phyloP scores from a whole-genome alignment of 2,113 vertebrate species.

The Limnothrissa miodon region DNA sequence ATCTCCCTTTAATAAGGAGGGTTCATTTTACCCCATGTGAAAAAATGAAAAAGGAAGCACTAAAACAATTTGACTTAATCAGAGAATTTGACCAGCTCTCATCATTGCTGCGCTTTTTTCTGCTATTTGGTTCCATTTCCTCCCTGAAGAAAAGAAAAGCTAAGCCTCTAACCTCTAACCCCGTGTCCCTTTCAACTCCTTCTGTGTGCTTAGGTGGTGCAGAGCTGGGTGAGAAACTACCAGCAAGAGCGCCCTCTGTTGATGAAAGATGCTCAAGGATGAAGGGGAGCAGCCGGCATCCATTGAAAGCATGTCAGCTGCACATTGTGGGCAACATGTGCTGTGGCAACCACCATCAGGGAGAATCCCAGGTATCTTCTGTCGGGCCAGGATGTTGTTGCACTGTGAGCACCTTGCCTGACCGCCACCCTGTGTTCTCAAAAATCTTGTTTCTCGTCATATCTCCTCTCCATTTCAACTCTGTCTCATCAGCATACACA shows the following conservation, averaged over 20 bases:
- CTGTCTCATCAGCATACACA: neutral
- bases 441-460: neutral
- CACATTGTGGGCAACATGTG: neutral
- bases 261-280: constrained; percentile 69
- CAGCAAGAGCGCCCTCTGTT: constrained; percentile 75
- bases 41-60: too few species aligned
- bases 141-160: too few species aligned
- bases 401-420: neutral
- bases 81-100: too few species aligned
- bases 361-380: neutral
- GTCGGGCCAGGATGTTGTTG: neutral
- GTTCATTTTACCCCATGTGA: too few species aligned
- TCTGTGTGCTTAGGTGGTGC: constrained; percentile 70
- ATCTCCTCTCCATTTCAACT: neutral
- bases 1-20: too few species aligned
- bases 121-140: too few species aligned
- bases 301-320: neutral
- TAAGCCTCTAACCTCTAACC: neutral
- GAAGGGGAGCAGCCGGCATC: constrained; percentile 37
- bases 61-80: too few species aligned
- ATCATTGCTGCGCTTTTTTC: too few species aligned
- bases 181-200: neutral
- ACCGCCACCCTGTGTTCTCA: neutral
- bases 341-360: neutral
- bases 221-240: constrained; percentile 77